Evolutionary conservation across 2,113 vertebrate genomes (phyloP), one percentile per base, ranked within the genome.

Genomic region (Rhinichthys klamathensis): DNA sequence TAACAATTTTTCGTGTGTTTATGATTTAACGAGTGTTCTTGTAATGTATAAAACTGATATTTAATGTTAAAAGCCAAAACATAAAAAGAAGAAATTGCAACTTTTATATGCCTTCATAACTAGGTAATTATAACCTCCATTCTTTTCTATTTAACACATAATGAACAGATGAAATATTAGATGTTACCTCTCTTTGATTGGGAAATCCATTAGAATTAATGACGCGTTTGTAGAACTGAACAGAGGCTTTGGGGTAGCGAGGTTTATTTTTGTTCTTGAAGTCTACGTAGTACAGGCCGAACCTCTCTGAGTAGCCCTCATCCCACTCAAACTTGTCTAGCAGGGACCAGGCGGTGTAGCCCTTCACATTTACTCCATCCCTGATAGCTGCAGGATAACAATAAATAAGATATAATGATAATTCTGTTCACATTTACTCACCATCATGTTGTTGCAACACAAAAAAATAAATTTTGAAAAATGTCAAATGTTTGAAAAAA

Each of bases 321-420:
- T 97, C 96, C 97, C 97, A 98, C 90, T 99, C 97, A 92, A 97
- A 99, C 89, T 97, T 95, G 92, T 98, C 98, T 92, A 98, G 88
- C 88, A 98, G 92, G 78, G 97, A 97, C 97, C 97, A 98, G 15
- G 95, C 97, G 0, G 96, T 99, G 76, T 98, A 98, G 65, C 96
- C 96, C 89, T 92, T 96, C 78, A 98, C 90, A 23, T 97, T 95
- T 65, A 95, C 97, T 3, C 97, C 97, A 6, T 99, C 97, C 16
- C 95, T 97, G 49, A 98, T 95, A 75, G 97, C 97, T 99, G 92
- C 51, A 90, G 10, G 67, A 27, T 49, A 49, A 87, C 54, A 18
- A 63, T 7, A 70, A 23, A 69, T 70, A 23, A n/a, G 41, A 41
- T 70, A 38, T 4, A 38, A 2, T 4, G 51, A 69, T 25, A 46